Conservation (phyloP, 2,888 invertebrate genomes). For the Eremobia ochroleuca region DNA sequence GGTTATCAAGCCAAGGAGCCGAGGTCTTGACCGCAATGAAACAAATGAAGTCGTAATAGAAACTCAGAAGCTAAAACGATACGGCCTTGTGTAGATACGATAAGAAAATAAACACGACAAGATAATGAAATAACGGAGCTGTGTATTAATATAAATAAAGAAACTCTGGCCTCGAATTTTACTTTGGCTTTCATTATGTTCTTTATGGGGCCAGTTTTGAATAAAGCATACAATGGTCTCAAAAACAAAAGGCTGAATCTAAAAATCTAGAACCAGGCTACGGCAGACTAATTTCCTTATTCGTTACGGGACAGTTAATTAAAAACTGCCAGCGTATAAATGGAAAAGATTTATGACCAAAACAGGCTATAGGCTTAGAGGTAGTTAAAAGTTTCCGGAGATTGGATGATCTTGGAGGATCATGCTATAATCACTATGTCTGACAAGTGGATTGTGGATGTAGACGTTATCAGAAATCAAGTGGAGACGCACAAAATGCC, state of each 20-base stretch:
- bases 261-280: conserved; percentile 15
- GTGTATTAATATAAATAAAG: conserved; percentile 37
- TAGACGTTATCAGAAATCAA: conserved; percentile 18
- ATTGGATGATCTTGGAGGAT: conserved; percentile 16
- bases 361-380: conserved; percentile 13
- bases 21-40: conserved; percentile 75
- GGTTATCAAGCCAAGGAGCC: conserved; percentile 77
- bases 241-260: neutral
- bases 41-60: conserved; percentile 65
- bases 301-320: conserved; percentile 43
- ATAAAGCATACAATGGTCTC: neutral
- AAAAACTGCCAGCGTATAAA: conserved; percentile 41
- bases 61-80: conserved; percentile 65
- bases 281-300: conserved; percentile 32
- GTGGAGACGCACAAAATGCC: conserved; percentile 12
- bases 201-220: neutral
- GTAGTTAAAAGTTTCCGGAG: conserved; percentile 4
- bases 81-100: conserved; percentile 69
- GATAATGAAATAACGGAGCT: conserved; percentile 48
- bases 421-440: conserved; percentile 30
- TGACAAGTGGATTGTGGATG: conserved; percentile 14
- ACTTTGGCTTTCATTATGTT: conserved; percentile 12
- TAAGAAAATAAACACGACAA: conserved; percentile 60
- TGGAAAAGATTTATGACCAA: conserved; percentile 46
- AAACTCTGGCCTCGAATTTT: conserved; percentile 41